A percentile compares a stretch with the other conserved stretches of the same genome.
These are phyloP conservation scores for Thamnophis sirtalis DNA, from an alignment of 2,113 vertebrate genomes.

Conservation along the genomic window DNA sequence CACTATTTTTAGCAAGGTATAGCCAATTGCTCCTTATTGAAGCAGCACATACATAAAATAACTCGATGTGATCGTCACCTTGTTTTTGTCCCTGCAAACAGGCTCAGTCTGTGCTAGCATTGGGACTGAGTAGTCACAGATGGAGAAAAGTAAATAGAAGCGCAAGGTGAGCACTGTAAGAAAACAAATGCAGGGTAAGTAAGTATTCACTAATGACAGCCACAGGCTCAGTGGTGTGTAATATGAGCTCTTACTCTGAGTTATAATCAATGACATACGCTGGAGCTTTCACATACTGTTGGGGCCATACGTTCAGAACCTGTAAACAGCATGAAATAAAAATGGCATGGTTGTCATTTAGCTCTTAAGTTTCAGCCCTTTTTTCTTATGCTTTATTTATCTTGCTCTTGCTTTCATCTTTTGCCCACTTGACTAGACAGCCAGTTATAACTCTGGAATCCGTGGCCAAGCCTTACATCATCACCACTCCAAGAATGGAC, in stretches of 20 bases:
- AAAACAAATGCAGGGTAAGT: neutral
- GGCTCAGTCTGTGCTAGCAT: constrained; percentile 5
- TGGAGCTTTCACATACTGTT: constrained; percentile 3
- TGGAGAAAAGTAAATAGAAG: constrained; percentile 17
- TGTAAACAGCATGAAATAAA: constrained; percentile 9
- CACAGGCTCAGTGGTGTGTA: constrained; percentile 19
- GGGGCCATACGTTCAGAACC: constrained; percentile 1
- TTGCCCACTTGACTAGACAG: constrained; percentile 1
- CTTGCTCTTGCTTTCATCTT: constrained; percentile 3
- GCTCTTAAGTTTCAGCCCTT: constrained; percentile 18
- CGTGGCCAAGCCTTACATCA: neutral
- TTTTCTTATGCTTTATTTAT: constrained; percentile 7
- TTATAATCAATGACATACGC: neutral
- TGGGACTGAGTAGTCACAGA: neutral
- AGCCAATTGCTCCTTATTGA: neutral
- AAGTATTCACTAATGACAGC: neutral
- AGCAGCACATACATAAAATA: neutral
- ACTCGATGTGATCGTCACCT: neutral
- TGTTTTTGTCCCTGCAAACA: neutral
- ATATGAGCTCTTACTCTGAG: neutral
- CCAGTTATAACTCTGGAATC: constrained; percentile 5
- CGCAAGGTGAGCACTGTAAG: neutral
- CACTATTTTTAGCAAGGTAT: neutral
- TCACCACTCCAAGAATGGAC: neutral
- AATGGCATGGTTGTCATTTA: neutral